Percentiles rank a stretch among this genome's conserved stretches.
phyloP scores from a whole-genome alignment of 2,113 vertebrate genomes.

The Lonchura striata region DNA sequence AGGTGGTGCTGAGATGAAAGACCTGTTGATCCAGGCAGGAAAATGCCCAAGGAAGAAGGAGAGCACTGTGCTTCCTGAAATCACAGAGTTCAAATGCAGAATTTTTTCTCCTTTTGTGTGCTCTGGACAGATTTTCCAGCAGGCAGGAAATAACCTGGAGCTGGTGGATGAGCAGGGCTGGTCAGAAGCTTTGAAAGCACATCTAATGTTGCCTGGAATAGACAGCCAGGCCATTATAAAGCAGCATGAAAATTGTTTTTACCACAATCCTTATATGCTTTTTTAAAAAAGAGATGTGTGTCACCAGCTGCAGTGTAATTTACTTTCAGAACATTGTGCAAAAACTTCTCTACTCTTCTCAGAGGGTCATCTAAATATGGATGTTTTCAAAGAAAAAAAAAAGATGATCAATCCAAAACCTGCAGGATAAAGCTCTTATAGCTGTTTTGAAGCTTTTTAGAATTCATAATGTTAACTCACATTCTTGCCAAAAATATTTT shows the following conservation, averaged over 20 bases:
- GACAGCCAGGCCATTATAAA: background rate
- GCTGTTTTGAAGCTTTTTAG: background rate
- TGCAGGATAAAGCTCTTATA: background rate
- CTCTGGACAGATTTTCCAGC: background rate
- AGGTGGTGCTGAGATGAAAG: background rate
- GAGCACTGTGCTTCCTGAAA: background rate
- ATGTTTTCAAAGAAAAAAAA: background rate
- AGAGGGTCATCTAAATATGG: background rate
- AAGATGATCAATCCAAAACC: background rate
- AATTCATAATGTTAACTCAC: background rate
- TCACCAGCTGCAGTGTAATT: background rate
- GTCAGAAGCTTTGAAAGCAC: background rate
- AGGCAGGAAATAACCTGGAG: background rate
- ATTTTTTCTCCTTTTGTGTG: background rate
- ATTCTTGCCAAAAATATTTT: background rate
- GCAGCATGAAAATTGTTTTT: background rate
- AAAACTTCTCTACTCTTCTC: background rate
- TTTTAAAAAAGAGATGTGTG: background rate
- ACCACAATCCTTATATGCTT: background rate
- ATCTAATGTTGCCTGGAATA: background rate
- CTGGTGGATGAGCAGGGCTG: background rate
- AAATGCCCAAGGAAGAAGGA: background rate
- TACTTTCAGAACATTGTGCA: background rate
- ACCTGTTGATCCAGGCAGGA: background rate
- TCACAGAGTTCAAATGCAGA: background rate